phyloP scores from a whole-genome alignment of 35 echinoderm and acorn worm species.

The Heliocidaris erythrogramma region DNA sequence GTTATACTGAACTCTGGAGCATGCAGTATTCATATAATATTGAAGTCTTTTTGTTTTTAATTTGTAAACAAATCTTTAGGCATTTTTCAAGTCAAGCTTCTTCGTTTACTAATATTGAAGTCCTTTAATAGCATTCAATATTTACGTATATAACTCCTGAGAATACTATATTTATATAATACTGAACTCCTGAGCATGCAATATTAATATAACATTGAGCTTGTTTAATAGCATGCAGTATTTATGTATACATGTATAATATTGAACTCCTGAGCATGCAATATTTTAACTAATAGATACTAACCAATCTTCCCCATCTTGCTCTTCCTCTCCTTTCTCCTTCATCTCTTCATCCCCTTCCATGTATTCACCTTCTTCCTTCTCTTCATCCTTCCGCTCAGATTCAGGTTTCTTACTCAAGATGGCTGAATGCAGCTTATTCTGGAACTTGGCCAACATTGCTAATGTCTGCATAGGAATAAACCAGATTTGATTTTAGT shows the following conservation, averaged over 20 bases:
- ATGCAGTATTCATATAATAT: background rate
- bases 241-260: too few species aligned
- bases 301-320: conserved; percentile 60
- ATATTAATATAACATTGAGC: too few species aligned
- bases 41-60: too few species aligned
- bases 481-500: background rate
- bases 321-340: conserved; percentile 23
- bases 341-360: conserved; percentile 46
- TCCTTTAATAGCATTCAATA: too few species aligned
- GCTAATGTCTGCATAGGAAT: conserved; percentile 74
- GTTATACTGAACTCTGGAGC: too few species aligned
- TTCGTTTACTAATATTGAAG: background rate
- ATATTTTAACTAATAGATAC: background rate
- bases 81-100: too few species aligned
- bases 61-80: too few species aligned
- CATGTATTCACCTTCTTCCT: conserved; percentile 28
- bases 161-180: too few species aligned
- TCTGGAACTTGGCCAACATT: conserved; percentile 95
- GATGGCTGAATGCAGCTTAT: conserved; percentile 62
- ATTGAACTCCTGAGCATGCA: too few species aligned
- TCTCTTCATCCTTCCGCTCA: conserved; percentile 50
- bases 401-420: conserved; percentile 43
- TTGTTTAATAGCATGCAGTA: too few species aligned
- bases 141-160: too few species aligned
- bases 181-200: too few species aligned